phyloP scores from a whole-genome alignment of 2,888 invertebrate genomes.

The Epistrophe eligans region DNA sequence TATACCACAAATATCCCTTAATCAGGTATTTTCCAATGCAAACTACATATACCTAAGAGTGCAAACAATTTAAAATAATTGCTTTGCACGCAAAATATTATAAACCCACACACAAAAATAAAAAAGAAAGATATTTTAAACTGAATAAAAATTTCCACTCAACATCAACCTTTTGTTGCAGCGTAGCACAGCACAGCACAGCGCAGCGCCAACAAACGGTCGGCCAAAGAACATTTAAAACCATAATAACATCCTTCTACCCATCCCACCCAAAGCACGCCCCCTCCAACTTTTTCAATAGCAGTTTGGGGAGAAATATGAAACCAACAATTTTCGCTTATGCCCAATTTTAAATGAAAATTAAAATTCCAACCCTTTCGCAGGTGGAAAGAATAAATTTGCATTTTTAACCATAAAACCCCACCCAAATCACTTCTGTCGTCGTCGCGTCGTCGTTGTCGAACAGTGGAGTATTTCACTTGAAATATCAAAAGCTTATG shows the following conservation, averaged over 20 bases:
- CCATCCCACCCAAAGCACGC: too few species aligned
- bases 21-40: neutral
- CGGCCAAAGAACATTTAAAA: neutral
- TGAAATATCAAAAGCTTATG: neutral
- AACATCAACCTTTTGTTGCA: conserved; percentile 14
- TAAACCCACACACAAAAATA: neutral
- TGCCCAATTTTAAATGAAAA: conserved; percentile 45
- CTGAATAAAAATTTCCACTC: conserved; percentile 25
- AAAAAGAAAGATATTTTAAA: neutral
- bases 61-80: conserved; percentile 39
- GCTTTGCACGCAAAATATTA: conserved; percentile 18
- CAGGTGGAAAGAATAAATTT: conserved; percentile 17
- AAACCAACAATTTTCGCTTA: conserved; percentile 22
- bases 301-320: neutral
- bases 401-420: conserved; percentile 5
- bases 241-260: neutral
- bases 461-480: neutral
- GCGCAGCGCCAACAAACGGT: too few species aligned
- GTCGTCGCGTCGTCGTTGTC: too few species aligned
- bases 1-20: neutral
- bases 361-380: conserved; percentile 31
- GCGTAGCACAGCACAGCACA: too few species aligned
- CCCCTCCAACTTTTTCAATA: neutral
- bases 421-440: too few species aligned
- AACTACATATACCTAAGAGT: neutral